Evolutionary conservation across 2,888 invertebrate species (phyloP).

Genomic region (Hypomecis punctinalis): DNA sequence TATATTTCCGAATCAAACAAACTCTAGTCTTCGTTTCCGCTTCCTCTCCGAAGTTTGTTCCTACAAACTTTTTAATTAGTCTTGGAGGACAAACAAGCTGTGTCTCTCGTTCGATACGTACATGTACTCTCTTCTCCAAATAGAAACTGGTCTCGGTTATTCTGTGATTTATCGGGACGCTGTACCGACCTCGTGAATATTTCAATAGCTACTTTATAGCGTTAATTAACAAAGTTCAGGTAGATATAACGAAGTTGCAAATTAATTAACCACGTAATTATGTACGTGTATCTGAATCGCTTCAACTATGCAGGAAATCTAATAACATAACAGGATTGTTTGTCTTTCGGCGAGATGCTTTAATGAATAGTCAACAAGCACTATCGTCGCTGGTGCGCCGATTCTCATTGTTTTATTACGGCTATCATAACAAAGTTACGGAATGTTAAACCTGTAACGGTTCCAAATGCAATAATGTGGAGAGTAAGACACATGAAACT

Average conservation of each 20-base stretch:
- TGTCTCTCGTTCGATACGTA: constrained; percentile 73
- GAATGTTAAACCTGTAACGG: constrained; percentile 37
- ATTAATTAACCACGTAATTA: constrained; percentile 62
- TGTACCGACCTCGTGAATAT: constrained; percentile 47
- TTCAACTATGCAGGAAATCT: constrained; percentile 69
- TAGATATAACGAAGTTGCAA: constrained; percentile 49
- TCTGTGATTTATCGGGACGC: constrained; percentile 59
- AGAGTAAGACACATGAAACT: constrained; percentile 1
- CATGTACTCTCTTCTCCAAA: constrained; percentile 58
- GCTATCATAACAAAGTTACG: constrained; percentile 46
- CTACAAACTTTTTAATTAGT: constrained; percentile 85
- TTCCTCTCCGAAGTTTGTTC: constrained; percentile 68
- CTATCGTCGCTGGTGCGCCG: constrained; percentile 61
- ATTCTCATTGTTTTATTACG: constrained; percentile 65
- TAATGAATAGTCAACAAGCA: constrained; percentile 81
- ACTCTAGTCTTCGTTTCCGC: constrained; percentile 68
- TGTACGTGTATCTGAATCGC: constrained; percentile 59
- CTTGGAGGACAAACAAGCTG: constrained; percentile 82
- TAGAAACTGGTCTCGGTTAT: constrained; percentile 49
- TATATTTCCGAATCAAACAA: constrained; percentile 71
- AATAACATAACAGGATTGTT: constrained; percentile 77
- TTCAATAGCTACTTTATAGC: constrained; percentile 47
- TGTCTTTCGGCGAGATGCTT: constrained; percentile 74
- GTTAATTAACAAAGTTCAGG: constrained; percentile 55
- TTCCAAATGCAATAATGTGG: constrained; percentile 28